A percentile compares a stretch with the other conserved stretches of the same genome.
These are phyloP conservation scores for Pentamera pediparva DNA, from an alignment of 53 echinoderm and acorn worm genomes.

Conservation along the genomic window DNA sequence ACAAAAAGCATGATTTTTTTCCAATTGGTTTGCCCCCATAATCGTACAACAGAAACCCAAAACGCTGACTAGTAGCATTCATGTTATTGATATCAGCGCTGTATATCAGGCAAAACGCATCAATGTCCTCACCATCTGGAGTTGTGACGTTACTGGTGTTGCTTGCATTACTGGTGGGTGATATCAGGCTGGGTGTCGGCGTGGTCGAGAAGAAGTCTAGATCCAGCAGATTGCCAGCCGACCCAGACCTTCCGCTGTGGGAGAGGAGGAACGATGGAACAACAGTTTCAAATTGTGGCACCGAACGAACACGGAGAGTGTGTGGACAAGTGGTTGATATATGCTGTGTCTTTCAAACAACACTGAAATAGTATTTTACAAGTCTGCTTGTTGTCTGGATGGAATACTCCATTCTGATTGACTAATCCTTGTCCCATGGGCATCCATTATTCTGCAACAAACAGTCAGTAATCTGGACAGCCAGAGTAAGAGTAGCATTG, in stretches of 20 bases:
- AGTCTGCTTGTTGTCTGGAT: no score
- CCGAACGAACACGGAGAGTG: not conserved
- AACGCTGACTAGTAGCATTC: not conserved
- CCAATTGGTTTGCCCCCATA: not conserved
- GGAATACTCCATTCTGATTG: no score
- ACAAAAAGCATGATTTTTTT: not conserved
- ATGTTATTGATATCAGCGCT: not conserved
- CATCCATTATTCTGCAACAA: no score
- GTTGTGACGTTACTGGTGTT: conserved; percentile 72
- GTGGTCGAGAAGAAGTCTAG: conserved; percentile 62
- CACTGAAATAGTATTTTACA: no score
- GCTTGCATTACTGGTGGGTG: conserved; percentile 58
- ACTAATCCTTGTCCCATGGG: no score
- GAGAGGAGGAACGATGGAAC: not conserved
- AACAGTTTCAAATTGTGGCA: not conserved
- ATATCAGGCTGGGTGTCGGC: conserved; percentile 45
- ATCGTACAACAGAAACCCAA: not conserved
- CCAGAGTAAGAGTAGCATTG: no score
- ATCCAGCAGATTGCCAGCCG: conserved; percentile 74
- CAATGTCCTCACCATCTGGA: conserved; percentile 76
- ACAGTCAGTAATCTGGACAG: no score
- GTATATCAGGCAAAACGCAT: not conserved
- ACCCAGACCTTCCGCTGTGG: conserved; percentile 56
- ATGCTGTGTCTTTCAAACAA: no score
- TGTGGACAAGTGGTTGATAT: no score